Evolutionary conservation across 2,888 invertebrate species (phyloP).

Genomic region (Ichneumon xanthorius): DNA sequence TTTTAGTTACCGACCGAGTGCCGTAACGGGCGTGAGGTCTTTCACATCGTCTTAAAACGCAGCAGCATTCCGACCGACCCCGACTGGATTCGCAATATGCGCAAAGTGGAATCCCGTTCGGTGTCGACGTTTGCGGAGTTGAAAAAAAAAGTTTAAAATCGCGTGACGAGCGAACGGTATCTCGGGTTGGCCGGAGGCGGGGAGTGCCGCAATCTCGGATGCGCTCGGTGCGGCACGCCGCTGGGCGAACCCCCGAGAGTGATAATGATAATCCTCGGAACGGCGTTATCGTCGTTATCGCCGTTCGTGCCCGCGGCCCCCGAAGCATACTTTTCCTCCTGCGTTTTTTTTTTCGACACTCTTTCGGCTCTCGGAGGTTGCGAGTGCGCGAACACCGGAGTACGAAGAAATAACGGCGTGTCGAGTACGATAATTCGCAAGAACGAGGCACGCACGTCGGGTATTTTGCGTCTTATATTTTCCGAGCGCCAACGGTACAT

Average conservation of each 20-base stretch:
- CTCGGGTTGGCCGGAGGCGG: conserved; percentile 16
- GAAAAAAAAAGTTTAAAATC: conserved; percentile 46
- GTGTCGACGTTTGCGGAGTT: conserved; percentile 20
- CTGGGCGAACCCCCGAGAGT: conserved; percentile 23
- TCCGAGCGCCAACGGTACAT: conserved; percentile 30
- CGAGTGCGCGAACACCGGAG: too few relatives aligned
- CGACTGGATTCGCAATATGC: not conserved
- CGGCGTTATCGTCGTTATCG: conserved; percentile 58
- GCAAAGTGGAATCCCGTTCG: not conserved
- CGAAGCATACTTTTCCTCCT: not conserved
- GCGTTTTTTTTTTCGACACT: not conserved
- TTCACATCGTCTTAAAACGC: not conserved
- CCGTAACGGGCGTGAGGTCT: too few relatives aligned
- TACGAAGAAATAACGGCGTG: too few relatives aligned
- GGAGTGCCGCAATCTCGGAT: conserved; percentile 50
- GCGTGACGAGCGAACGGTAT: conserved; percentile 65
- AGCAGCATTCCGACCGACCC: conserved; percentile 3
- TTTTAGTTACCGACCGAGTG: too few relatives aligned
- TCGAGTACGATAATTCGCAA: too few relatives aligned
- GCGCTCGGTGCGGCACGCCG: conserved; percentile 18
- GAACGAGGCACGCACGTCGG: not conserved
- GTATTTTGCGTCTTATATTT: not conserved
- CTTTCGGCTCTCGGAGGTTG: not conserved
- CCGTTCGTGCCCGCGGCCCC: conserved; percentile 19
- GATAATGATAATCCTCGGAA: conserved; percentile 51